phyloP scores from a whole-genome alignment of 1,140 invertebrate species.

The Cryptotermes secundus region DNA sequence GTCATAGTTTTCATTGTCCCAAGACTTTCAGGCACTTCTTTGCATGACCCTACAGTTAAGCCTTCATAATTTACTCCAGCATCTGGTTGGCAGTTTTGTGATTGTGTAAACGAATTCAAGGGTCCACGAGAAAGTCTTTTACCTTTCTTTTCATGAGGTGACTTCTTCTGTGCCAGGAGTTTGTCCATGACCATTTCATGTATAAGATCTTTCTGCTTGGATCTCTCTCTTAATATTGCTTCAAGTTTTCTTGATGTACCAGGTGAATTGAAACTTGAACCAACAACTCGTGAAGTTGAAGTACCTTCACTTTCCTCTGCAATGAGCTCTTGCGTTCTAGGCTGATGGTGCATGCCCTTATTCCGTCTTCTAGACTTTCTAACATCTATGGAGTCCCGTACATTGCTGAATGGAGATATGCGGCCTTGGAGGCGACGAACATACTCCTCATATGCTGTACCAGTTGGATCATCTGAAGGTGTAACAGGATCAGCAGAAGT shows the following conservation, averaged over 20 bases:
- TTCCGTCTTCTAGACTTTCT: constrained; percentile 63
- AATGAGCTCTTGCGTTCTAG: constrained; percentile 38
- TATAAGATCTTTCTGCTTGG: constrained; percentile 68
- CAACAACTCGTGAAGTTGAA: neutral
- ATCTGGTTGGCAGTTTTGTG: neutral
- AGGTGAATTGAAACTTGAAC: constrained; percentile 2
- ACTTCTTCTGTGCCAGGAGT: constrained; percentile 66
- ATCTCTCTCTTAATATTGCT: constrained; percentile 64
- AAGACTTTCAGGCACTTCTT: neutral
- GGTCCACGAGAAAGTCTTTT: constrained; percentile 49
- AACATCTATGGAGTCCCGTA: constrained; percentile 67
- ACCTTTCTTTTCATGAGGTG: constrained; percentile 59
- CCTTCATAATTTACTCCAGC: neutral
- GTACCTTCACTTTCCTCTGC: constrained; percentile 37
- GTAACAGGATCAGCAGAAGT: neutral
- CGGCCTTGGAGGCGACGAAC: constrained; percentile 66
- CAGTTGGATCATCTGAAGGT: constrained; percentile 21
- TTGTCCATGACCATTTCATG: constrained; percentile 79
- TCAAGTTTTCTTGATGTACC: constrained; percentile 58
- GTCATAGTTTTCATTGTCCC: neutral
- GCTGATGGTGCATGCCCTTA: constrained; percentile 39
- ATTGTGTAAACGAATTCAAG: constrained; percentile 35
- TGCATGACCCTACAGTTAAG: neutral
- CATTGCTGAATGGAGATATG: constrained; percentile 70
- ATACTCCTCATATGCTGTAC: constrained; percentile 59